phyloP scores from a whole-genome alignment of 2,888 invertebrate genomes.

The Microctonus brassicae region DNA sequence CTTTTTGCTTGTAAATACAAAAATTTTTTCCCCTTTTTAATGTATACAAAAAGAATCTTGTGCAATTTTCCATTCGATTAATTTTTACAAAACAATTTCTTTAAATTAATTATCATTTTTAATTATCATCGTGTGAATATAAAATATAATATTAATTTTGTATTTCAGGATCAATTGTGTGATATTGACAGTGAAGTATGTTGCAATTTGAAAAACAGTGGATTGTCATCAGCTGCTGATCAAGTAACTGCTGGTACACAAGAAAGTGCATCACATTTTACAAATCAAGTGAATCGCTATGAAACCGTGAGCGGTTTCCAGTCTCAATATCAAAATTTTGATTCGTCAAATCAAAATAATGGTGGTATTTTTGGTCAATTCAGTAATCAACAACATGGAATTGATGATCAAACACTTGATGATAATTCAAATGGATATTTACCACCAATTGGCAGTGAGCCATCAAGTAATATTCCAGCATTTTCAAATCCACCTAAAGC shows the following conservation, averaged over 20 bases:
- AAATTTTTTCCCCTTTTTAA: neutral
- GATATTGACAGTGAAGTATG: conserved; percentile 53
- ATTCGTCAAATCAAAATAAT: neutral
- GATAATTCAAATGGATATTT: conserved; percentile 53
- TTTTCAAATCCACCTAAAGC: conserved; percentile 48
- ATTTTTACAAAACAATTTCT: conserved; percentile 20
- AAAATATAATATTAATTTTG: neutral
- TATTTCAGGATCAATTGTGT: conserved; percentile 55
- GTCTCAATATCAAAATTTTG: too few relatives aligned
- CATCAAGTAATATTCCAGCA: conserved; percentile 50
- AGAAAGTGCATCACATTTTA: neutral
- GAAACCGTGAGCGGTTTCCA: too few relatives aligned
- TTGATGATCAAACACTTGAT: conserved; percentile 43
- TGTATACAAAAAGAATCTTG: neutral
- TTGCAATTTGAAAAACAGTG: conserved; percentile 48
- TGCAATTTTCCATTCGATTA: neutral
- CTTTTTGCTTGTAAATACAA: neutral
- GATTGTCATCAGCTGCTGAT: conserved; percentile 6
- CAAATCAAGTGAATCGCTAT: conserved; percentile 9
- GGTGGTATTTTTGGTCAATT: conserved; percentile 48
- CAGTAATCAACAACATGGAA: conserved; percentile 36
- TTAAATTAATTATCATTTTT: conserved; percentile 10
- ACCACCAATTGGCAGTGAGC: conserved; percentile 53
- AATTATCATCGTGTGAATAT: too few relatives aligned
- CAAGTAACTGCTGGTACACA: conserved; percentile 34